phyloP scores from a whole-genome alignment of 2,888 invertebrate genomes.

The Caenorhabditis japonica region DNA sequence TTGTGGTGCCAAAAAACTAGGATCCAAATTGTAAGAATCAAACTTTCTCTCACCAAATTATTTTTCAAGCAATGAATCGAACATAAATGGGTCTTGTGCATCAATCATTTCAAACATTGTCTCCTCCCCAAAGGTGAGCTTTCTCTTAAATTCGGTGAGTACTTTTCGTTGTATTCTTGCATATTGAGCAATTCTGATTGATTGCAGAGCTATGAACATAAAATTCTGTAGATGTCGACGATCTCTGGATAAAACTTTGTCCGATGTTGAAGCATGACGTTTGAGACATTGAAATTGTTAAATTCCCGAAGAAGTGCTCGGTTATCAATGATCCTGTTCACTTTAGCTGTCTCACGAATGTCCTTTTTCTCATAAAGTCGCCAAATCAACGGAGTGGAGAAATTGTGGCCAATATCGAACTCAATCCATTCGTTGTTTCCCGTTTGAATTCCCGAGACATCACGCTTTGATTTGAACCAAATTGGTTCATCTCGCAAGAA shows the following conservation, averaged over 20 bases:
- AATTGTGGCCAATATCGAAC: conserved; percentile 5
- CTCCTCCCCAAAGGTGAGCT: not conserved
- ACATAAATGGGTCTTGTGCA: not conserved
- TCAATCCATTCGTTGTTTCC: not conserved
- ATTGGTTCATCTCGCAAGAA: not conserved
- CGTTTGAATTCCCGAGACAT: not conserved
- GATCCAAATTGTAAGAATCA: too few species aligned
- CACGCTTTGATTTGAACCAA: not conserved
- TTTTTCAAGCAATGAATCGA: not conserved
- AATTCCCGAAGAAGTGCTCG: too few species aligned
- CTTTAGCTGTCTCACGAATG: not conserved
- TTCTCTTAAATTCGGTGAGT: not conserved
- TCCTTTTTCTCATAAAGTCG: not conserved
- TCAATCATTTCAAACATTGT: not conserved
- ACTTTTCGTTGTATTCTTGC: not conserved
- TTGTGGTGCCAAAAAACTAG: too few species aligned
- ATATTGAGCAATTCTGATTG: conserved; percentile 2
- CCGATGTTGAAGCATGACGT: too few species aligned
- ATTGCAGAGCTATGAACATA: not conserved
- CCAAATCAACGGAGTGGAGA: not conserved
- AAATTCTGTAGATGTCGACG: not conserved
- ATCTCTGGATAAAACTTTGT: too few species aligned
- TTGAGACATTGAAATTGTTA: too few species aligned
- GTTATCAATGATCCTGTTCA: too few species aligned
- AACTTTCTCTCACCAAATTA: not conserved